A percentile compares a stretch with the other conserved stretches of the same genome.
phyloP scores from a whole-genome alignment of 2,888 invertebrate genomes.

The Plusia festucae region DNA sequence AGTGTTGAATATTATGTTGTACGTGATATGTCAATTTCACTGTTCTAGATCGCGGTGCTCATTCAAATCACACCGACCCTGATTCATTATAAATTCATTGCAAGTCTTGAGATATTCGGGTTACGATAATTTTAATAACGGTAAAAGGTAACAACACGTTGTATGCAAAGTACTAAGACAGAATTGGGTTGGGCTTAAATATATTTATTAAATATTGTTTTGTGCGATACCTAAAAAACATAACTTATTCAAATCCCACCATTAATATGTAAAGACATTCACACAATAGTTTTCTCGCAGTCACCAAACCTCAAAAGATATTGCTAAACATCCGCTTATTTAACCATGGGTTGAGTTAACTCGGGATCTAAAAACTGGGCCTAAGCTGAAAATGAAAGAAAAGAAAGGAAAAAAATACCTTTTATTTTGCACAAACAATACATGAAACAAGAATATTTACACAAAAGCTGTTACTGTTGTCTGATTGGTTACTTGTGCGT shows the following conservation, averaged over 20 bases:
- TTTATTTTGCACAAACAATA: no score
- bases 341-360: no score
- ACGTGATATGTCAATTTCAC: conserved; percentile 24
- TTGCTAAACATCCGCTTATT: no score
- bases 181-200: conserved; percentile 20
- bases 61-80: conserved; percentile 19
- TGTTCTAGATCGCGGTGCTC: conserved; percentile 25
- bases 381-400: no score
- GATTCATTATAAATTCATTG: conserved; percentile 55
- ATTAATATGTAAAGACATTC: no score
- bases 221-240: background rate
- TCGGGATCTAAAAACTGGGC: no score
- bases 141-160: conserved; percentile 44
- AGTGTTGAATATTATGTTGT: background rate
- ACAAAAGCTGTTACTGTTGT: no score
- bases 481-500: conserved; percentile 60
- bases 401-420: no score
- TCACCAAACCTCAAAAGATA: no score
- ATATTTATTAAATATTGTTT: conserved; percentile 19
- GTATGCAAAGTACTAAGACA: conserved; percentile 40
- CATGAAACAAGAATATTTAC: no score
- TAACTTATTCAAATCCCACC: no score
- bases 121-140: conserved; percentile 54
- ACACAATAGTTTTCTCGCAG: no score
- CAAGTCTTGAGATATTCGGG: conserved; percentile 46